Conservation (phyloP, 2,113 vertebrate species). For the Melanotaenia duboulayi region DNA sequence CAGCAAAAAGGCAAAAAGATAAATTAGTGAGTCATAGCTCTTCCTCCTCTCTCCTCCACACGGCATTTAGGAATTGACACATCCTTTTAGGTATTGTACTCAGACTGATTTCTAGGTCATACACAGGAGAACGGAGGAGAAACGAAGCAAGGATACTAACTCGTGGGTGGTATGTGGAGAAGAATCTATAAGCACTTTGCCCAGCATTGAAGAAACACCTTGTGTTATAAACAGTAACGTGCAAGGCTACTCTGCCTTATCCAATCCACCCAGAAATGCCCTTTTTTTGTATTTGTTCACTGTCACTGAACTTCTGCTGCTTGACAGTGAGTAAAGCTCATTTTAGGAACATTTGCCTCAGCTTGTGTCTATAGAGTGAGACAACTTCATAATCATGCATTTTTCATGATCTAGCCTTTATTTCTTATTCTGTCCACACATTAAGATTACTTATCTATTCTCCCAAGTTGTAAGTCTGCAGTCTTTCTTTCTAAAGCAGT, state of each 20-base stretch:
- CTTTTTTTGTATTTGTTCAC: too few relatives aligned
- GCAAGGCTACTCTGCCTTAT: neutral
- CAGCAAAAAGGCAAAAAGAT: neutral
- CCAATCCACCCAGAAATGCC: neutral
- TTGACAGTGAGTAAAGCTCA: neutral
- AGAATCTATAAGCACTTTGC: neutral
- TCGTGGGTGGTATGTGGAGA: neutral
- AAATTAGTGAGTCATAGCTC: too few relatives aligned
- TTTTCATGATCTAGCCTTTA: too few relatives aligned
- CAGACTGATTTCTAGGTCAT: neutral
- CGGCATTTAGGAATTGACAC: neutral
- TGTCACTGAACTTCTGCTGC: neutral
- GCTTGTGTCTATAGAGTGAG: too few relatives aligned
- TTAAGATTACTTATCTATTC: too few relatives aligned
- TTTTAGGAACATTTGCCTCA: neutral
- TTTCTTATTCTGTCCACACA: too few relatives aligned
- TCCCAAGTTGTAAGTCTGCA: too few relatives aligned
- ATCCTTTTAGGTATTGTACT: neutral
- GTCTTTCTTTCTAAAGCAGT: too few relatives aligned
- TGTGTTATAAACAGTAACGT: neutral
- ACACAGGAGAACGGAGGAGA: neutral
- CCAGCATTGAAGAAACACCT: too few relatives aligned
- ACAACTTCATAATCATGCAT: too few relatives aligned
- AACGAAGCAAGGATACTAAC: neutral
- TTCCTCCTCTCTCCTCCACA: neutral